Evolutionary conservation across 2,113 vertebrate species (phyloP).

Genomic region (Leiothrix lutea): DNA sequence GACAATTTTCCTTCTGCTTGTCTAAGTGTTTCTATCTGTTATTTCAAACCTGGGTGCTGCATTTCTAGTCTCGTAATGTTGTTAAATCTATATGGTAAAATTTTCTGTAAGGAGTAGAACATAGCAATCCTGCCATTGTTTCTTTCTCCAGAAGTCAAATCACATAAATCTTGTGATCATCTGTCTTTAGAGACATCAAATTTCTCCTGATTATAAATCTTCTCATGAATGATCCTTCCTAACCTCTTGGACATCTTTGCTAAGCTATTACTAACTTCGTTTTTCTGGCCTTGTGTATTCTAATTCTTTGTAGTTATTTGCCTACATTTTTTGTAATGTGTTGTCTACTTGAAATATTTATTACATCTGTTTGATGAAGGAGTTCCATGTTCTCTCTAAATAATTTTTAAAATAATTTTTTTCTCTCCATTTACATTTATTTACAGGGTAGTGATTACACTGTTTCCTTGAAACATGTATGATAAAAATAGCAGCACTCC

Average conservation of each 20-base stretch:
- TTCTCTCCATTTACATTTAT: not conserved
- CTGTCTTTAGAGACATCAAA: not conserved
- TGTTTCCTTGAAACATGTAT: not conserved
- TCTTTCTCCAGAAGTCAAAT: not conserved
- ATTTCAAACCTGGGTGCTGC: not conserved
- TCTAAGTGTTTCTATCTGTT: not conserved
- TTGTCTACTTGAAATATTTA: not conserved
- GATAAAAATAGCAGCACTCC: not conserved
- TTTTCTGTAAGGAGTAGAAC: not conserved
- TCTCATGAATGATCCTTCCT: not conserved
- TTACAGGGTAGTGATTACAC: not conserved
- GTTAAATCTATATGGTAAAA: not conserved
- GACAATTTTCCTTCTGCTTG: not conserved
- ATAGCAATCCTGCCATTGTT: not conserved
- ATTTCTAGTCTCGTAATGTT: not conserved
- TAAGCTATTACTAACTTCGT: not conserved
- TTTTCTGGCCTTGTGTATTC: not conserved
- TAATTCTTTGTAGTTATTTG: not conserved
- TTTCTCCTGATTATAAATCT: not conserved
- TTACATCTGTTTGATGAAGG: not conserved
- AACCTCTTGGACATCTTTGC: not conserved
- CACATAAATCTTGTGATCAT: rapidly evolving
- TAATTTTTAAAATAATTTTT: not conserved
- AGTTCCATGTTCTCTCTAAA: not conserved
- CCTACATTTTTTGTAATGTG: not conserved